These are phyloP conservation scores for Chaetoderma sp. DNA, from an alignment of 2,888 invertebrate genomes.

Conservation along the genomic window DNA sequence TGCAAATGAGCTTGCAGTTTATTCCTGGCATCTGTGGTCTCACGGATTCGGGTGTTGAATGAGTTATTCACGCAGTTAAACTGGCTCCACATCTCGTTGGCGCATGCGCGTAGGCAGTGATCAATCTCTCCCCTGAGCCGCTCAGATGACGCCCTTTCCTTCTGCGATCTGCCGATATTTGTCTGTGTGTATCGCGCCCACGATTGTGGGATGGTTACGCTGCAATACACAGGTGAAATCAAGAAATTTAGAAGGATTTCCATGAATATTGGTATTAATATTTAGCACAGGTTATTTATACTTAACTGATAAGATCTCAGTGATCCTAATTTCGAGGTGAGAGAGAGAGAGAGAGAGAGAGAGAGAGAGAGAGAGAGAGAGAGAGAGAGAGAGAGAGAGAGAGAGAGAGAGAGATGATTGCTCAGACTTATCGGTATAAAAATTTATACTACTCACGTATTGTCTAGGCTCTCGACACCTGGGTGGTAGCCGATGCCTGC, in stretches of 20 bases:
- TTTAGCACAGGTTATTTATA: background rate
- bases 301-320: too few relatives aligned
- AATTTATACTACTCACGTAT: slow-evolving; percentile 67
- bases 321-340: too few relatives aligned
- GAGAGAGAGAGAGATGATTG: too few relatives aligned
- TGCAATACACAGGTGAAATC: slow-evolving; percentile 63
- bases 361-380: slow-evolving; percentile 5
- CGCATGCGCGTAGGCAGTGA: slow-evolving; percentile 62
- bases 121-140: slow-evolving; percentile 67
- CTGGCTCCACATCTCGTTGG: slow-evolving; percentile 70
- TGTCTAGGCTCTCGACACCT: slow-evolving; percentile 67
- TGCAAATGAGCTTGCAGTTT: slow-evolving; percentile 68
- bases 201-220: slow-evolving; percentile 77
- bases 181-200: slow-evolving; percentile 69
- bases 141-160: slow-evolving; percentile 66
- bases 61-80: slow-evolving; percentile 69
- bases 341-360: slow-evolving; percentile 20
- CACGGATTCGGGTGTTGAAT: slow-evolving; percentile 66
- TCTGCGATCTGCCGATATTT: slow-evolving; percentile 68
- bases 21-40: slow-evolving; percentile 67
- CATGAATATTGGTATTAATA: background rate
- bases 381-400: too few relatives aligned
- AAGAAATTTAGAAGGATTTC: too few relatives aligned
- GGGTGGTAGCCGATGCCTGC: slow-evolving; percentile 66
- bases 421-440: too few relatives aligned